Conservation (phyloP, 2,113 vertebrate genomes). For the Myiagra hebetior region DNA sequence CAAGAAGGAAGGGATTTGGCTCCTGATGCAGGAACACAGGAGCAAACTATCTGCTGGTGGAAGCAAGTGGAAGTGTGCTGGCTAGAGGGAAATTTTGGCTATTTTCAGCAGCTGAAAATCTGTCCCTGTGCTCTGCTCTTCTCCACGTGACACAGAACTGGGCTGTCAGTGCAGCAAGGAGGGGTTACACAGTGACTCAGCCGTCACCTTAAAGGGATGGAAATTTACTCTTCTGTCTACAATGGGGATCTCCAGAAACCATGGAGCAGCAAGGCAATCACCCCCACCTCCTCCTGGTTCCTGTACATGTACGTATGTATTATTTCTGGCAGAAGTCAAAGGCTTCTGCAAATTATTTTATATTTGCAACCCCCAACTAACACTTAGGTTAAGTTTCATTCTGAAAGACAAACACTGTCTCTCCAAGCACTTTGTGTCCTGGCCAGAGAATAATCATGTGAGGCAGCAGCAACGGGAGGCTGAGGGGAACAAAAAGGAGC, state of each 20-base stretch:
- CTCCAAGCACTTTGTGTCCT: slow-evolving; percentile 26
- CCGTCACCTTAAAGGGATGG: background rate
- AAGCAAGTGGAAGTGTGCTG: background rate
- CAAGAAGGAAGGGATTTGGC: background rate
- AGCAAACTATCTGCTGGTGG: background rate
- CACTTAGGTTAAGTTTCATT: background rate
- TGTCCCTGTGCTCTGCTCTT: background rate
- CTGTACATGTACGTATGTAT: background rate
- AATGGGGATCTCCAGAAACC: background rate
- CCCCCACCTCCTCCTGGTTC: background rate
- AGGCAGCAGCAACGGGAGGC: background rate
- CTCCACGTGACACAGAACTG: background rate
- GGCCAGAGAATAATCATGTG: slow-evolving; percentile 40
- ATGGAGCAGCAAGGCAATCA: background rate
- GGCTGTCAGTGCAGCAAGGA: background rate
- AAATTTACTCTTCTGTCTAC: background rate
- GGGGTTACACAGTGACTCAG: rapidly evolving
- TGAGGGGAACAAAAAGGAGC: background rate
- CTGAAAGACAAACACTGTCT: background rate
- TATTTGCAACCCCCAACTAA: background rate
- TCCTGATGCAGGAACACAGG: background rate
- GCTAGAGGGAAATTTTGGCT: background rate
- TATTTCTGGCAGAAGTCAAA: background rate
- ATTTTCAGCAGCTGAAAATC: background rate
- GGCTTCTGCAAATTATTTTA: background rate